Conservation (phyloP, 37 sponge, comb jelly and placozoan genomes). For the Bolinopsis microptera region DNA sequence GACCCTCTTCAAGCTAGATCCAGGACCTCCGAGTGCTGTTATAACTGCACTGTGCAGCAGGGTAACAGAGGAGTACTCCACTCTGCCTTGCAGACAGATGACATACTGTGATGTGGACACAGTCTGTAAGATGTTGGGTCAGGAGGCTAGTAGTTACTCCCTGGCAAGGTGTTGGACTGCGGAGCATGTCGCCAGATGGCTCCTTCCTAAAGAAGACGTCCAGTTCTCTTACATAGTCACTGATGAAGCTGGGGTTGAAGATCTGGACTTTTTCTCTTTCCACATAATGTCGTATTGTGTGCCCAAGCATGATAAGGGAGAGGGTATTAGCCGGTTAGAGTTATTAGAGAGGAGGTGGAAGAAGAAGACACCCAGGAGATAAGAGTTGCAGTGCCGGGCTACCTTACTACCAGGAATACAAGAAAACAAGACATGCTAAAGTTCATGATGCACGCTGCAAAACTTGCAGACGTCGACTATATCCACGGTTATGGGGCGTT, state of each 20-base stretch:
- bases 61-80: not conserved
- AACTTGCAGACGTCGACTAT: not conserved
- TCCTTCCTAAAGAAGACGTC: not conserved
- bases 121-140: not conserved
- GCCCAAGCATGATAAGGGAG: not conserved
- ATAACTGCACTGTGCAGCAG: not conserved
- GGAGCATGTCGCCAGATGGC: constrained; percentile 22
- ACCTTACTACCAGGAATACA: not conserved
- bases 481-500: constrained; percentile 35
- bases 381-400: not conserved
- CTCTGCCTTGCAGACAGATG: not conserved
- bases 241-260: not conserved
- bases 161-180: constrained; percentile 11
- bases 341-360: not conserved
- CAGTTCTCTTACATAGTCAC: not conserved
- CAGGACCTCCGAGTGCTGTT: not conserved
- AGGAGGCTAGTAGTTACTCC: not conserved
- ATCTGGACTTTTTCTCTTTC: constrained; percentile 8
- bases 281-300: not conserved
- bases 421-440: not conserved
- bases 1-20: constrained; percentile 15
- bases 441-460: not conserved
- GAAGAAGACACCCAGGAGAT: not conserved
- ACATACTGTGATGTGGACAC: not conserved
- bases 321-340: not conserved